Evolutionary conservation across 1,140 invertebrate genomes (phyloP), one percentile per base, ranked within the genome.

Genomic region (Atopsyche davidsoni): DNA sequence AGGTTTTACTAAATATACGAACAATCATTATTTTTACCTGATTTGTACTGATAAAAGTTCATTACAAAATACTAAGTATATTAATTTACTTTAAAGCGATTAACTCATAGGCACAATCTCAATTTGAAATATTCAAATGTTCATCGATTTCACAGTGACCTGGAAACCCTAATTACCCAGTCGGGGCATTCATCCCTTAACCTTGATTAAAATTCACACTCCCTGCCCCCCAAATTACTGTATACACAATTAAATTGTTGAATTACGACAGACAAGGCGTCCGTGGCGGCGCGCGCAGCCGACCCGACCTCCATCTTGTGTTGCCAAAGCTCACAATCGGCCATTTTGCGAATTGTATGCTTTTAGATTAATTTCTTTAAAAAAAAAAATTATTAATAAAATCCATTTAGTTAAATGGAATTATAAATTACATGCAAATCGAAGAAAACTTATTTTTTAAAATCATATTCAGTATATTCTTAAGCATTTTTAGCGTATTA

Each of bases 191-290:
- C 45, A 52, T 53, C 52, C 46, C 41, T 42, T 51, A 53, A 50
- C 55, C 55, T 53, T 53, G 51, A 58, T 58, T 58, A 58, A 53
- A 58, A 58, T 58, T 58, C 55, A 58, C 46, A 32, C n/a, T n/a
- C 51, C 55, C 31, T 38, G 21, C 22, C 39, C 51, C 43, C 28
- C 21, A 49, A 58, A 58, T 58, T 58, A 58, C 55, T 58, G 47
- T 53, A 50, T 58, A 53, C 51, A 58, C 55, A 58, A 58, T 58
- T 58, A 58, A 58, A 58, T 58, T 58, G 55, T 53, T 58, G 51
- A 58, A 53, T 58, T 53, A 58, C 51, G 51, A 58, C 55, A 53
- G 53, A 58, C 55, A 53, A 53, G 47, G 47, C 46, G 23, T 48
- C 41, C 35, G 46, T 38, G 46, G n/a, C n/a, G n/a, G n/a, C n/a